A percentile compares a stretch with the other conserved stretches of the same genome.
Evolutionary conservation across 2,797 vertebrate species (phyloP).

Genomic region (Danio aesculapii): DNA sequence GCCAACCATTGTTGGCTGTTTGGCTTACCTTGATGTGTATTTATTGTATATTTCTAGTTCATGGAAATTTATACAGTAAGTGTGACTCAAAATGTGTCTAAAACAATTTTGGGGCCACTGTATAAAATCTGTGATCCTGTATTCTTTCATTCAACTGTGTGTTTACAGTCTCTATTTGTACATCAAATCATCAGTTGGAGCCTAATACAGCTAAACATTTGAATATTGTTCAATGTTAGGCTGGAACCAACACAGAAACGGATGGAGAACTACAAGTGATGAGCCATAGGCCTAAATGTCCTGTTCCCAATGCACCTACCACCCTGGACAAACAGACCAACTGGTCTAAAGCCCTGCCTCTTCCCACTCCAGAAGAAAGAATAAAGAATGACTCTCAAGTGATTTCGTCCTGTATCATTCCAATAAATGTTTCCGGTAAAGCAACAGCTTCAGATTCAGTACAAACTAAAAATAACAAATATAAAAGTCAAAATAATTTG

Average conservation of each 20-base stretch:
- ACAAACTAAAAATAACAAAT: neutral
- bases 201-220: neutral
- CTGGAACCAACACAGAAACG: constrained; percentile 86
- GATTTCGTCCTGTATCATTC: constrained; percentile 98
- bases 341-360: constrained; percentile 94
- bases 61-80: neutral
- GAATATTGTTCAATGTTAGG: constrained; percentile 73
- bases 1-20: neutral
- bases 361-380: constrained; percentile 92
- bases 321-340: constrained; percentile 97
- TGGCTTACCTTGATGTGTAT: neutral
- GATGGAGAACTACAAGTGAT: constrained; percentile 84
- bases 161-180: neutral
- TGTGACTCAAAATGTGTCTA: neutral
- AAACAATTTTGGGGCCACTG: neutral
- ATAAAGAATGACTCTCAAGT: constrained; percentile 90
- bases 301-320: constrained; percentile 86
- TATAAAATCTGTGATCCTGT: neutral
- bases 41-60: neutral
- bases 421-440: constrained; percentile 98
- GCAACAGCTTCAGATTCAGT: neutral
- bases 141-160: neutral
- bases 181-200: neutral
- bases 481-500: neutral
- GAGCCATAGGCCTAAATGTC: constrained; percentile 91